Conservation (phyloP, 2,113 vertebrate genomes). For the Corythornis cristatus region DNA sequence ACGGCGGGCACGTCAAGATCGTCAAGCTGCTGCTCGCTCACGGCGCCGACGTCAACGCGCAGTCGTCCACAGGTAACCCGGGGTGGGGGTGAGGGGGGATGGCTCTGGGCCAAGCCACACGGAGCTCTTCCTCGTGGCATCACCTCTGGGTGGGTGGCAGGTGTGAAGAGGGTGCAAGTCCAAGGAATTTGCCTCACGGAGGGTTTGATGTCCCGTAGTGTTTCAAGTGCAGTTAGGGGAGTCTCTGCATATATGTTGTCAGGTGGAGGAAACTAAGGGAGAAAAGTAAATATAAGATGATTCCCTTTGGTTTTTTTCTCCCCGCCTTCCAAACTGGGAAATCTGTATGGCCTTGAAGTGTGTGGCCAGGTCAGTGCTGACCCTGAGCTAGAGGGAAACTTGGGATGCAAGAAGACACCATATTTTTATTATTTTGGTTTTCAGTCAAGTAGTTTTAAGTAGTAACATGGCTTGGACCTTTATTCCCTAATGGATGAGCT, state of each 20-base stretch:
- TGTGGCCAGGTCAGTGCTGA: not conserved
- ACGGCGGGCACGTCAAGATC: constrained; percentile 97
- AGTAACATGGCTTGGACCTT: not conserved
- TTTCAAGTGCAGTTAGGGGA: not conserved
- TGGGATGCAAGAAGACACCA: no score
- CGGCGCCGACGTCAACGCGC: constrained; percentile 96
- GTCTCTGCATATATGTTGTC: fast-evolving
- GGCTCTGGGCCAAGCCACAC: not conserved
- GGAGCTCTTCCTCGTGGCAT: not conserved
- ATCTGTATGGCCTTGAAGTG: not conserved
- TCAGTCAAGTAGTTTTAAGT: not conserved
- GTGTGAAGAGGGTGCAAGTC: fast-evolving
- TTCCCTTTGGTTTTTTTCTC: fast-evolving
- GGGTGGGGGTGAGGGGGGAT: no score
- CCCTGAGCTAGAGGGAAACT: not conserved
- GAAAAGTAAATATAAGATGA: fast-evolving
- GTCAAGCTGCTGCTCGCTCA: constrained; percentile 98
- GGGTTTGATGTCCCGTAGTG: not conserved
- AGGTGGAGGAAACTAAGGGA: not conserved
- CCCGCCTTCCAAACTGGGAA: fast-evolving
- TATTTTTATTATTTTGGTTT: not conserved
- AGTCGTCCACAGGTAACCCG: constrained; percentile 92
- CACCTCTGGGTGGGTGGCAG: no score
- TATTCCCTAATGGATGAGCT: no score
- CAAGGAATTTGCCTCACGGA: fast-evolving